A percentile compares a stretch with the other conserved stretches of the same genome.
phyloP scores from a whole-genome alignment of 2,113 vertebrate species.

The Grammomys dolichurus region DNA sequence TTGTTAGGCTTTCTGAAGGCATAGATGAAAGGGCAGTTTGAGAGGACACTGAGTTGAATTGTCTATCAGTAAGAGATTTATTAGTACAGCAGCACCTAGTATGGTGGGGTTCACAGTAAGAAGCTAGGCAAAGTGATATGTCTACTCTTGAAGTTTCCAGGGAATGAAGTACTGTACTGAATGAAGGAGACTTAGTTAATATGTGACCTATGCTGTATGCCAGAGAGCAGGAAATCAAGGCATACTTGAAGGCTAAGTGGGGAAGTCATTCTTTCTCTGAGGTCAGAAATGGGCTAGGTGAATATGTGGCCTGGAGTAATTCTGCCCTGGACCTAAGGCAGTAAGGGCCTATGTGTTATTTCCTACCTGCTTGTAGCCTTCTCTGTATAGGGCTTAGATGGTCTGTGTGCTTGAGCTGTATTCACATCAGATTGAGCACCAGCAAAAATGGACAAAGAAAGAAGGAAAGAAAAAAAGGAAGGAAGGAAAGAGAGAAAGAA shows the following conservation, averaged over 20 bases:
- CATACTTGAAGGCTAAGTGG: not conserved
- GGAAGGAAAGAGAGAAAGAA: not conserved
- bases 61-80: not conserved
- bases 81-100: not conserved
- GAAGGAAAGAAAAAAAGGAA: fast-evolving
- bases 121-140: not conserved
- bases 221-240: not conserved
- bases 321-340: not conserved
- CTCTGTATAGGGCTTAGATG: not conserved
- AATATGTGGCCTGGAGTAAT: not conserved
- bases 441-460: not conserved
- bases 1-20: not conserved
- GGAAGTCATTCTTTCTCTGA: not conserved
- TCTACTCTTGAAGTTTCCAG: no score
- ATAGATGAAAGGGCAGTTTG: not conserved
- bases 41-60: not conserved
- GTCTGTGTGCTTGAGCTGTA: not conserved
- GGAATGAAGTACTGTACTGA: not conserved
- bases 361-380: not conserved
- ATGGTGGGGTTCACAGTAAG: no score
- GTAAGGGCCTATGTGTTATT: no score
- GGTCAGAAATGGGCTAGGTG: not conserved
- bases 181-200: not conserved
- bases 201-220: not conserved
- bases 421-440: not conserved